A percentile compares a stretch with the other conserved stretches of the same genome.
Evolutionary conservation across 1,140 invertebrate species (phyloP).

Genomic region (Drosophila leontia): DNA sequence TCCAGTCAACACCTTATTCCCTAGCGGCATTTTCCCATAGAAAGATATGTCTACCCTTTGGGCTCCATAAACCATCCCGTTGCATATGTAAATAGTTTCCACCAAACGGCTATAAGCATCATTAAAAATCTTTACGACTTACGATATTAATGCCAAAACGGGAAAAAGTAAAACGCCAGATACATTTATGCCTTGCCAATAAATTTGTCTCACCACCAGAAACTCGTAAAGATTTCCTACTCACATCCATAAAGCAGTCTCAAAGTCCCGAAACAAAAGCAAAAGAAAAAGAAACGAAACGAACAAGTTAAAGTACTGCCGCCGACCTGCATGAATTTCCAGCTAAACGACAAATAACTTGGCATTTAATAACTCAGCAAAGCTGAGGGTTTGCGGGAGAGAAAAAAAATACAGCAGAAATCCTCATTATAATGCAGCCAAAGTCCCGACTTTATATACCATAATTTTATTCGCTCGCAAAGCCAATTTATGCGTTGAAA

Average conservation of each 20-base stretch:
- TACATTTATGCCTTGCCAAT: conserved; percentile 79
- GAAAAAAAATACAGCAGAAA: too few species aligned
- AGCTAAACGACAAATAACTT: conserved; percentile 83
- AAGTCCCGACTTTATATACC: conserved; percentile 60
- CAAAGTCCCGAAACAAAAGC: conserved; percentile 21
- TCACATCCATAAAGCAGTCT: conserved; percentile 78
- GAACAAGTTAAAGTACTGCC: conserved; percentile 65
- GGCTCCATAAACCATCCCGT: conserved; percentile 36
- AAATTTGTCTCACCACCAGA: conserved; percentile 72
- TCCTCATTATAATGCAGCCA: conserved; percentile 69
- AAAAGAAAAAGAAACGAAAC: neutral
- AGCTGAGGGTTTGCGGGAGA: conserved; percentile 19
- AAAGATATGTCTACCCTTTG: neutral
- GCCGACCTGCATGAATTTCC: conserved; percentile 71
- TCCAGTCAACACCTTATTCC: conserved; percentile 22
- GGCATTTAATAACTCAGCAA: conserved; percentile 78
- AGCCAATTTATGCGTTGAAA: conserved; percentile 71
- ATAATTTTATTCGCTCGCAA: conserved; percentile 74
- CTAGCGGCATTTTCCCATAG: conserved; percentile 25
- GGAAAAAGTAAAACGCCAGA: conserved; percentile 29
- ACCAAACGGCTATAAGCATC: conserved; percentile 49
- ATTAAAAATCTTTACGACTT: conserved; percentile 79
- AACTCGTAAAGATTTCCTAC: conserved; percentile 79
- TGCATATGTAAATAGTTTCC: conserved; percentile 76
- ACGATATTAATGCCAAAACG: conserved; percentile 64